phyloP scores from a whole-genome alignment of 1,140 invertebrate species.

The Micrasema longulum region DNA sequence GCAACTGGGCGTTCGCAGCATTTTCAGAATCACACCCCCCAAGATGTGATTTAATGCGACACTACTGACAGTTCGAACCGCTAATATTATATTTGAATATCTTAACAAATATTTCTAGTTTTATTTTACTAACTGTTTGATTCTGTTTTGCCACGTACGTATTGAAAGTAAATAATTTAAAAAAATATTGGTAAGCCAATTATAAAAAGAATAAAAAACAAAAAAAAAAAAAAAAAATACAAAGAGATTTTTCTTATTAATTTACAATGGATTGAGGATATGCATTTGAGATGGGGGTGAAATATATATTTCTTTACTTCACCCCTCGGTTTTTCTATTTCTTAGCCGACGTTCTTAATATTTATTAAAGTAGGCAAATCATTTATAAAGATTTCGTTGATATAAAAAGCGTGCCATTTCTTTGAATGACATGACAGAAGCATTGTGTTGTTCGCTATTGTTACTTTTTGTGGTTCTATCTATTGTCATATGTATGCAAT shows the following conservation, averaged over 20 bases:
- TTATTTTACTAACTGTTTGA: neutral
- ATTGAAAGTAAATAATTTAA: neutral
- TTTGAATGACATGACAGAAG: constrained; percentile 12
- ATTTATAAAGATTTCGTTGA: constrained; percentile 5
- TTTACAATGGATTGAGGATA: neutral
- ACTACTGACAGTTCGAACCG: too few species aligned
- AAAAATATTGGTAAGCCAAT: neutral
- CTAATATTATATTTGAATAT: neutral
- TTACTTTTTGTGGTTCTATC: constrained; percentile 24
- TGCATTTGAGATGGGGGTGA: constrained; percentile 2
- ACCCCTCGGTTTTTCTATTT: too few species aligned
- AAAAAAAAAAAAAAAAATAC: neutral
- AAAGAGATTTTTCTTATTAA: neutral
- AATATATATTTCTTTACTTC: too few species aligned
- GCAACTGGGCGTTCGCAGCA: too few species aligned
- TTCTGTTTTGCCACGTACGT: neutral
- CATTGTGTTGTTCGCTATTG: constrained; percentile 29
- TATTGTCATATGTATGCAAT: constrained; percentile 39
- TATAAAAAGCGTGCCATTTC: constrained; percentile 40
- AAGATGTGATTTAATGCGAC: too few species aligned
- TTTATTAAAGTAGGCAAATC: too few species aligned
- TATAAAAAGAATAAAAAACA: neutral
- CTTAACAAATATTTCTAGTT: neutral
- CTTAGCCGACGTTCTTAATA: too few species aligned
- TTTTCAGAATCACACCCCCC: too few species aligned